Evolutionary conservation across 2,113 vertebrate genomes (phyloP).

Genomic region (Corynorhinus townsendii): DNA sequence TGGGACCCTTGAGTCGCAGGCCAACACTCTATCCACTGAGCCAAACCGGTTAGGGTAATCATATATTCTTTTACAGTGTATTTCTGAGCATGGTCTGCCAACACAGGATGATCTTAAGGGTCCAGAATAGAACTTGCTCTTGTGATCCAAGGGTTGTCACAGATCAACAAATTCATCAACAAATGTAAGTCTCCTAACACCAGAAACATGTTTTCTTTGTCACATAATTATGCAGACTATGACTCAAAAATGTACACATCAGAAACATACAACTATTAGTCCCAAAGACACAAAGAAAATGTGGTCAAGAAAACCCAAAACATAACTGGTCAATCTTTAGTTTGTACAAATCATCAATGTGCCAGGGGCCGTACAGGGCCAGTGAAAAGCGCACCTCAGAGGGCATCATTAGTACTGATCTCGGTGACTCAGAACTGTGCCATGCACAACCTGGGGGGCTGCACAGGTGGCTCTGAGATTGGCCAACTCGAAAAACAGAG

Average conservation of each 20-base stretch:
- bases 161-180: neutral
- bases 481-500: neutral
- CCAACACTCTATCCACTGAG: too few species aligned
- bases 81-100: neutral
- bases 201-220: neutral
- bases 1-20: too few species aligned
- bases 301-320: neutral
- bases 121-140: neutral
- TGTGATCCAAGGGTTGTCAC: neutral
- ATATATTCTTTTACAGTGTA: neutral
- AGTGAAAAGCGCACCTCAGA: too few species aligned
- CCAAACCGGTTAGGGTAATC: too few species aligned
- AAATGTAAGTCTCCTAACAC: neutral
- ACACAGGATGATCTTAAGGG: neutral
- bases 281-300: neutral
- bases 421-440: neutral
- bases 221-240: neutral
- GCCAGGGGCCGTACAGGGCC: neutral
- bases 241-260: neutral
- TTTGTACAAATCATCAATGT: neutral
- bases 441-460: neutral
- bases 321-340: neutral
- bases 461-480: neutral
- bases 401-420: neutral
- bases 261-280: neutral